phyloP scores from a whole-genome alignment of 2,888 invertebrate genomes.

The Andrena flavipes region DNA sequence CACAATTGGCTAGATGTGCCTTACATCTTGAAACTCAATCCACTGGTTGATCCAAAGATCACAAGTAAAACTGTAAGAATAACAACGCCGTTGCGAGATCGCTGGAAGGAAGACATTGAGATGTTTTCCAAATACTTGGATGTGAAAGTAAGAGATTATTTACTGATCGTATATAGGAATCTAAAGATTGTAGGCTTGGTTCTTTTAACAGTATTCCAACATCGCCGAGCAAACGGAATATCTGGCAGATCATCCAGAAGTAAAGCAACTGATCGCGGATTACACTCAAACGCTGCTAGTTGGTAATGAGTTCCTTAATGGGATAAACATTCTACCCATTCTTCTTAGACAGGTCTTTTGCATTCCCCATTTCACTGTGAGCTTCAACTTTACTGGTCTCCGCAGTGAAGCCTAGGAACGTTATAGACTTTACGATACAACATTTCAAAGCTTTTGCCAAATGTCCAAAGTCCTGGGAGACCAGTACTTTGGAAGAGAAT shows the following conservation, averaged over 20 bases:
- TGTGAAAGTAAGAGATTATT: conserved; percentile 85
- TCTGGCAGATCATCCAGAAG: conserved; percentile 86
- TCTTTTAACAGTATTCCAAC: conserved; percentile 61
- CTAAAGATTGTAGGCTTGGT: not conserved
- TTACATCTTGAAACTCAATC: conserved; percentile 87
- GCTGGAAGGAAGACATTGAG: conserved; percentile 88
- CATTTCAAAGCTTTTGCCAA: conserved; percentile 76
- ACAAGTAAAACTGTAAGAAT: conserved; percentile 1
- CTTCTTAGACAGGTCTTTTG: conserved; percentile 46
- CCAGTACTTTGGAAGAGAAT: conserved; percentile 30
- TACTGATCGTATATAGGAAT: not conserved
- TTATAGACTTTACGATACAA: conserved; percentile 77
- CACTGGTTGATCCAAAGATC: conserved; percentile 84
- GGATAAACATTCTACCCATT: conserved; percentile 43
- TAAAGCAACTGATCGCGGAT: conserved; percentile 87
- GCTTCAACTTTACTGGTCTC: conserved; percentile 53
- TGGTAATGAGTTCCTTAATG: conserved; percentile 84
- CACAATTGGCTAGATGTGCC: conserved; percentile 88
- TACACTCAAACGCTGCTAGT: conserved; percentile 87
- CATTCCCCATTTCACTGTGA: conserved; percentile 1
- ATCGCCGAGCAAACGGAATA: conserved; percentile 84
- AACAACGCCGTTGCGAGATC: conserved; percentile 84
- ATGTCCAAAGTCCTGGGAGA: conserved; percentile 53
- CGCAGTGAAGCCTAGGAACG: conserved; percentile 77
- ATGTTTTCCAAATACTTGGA: conserved; percentile 88